Percentiles rank a stretch among this genome's conserved stretches.
phyloP scores from a whole-genome alignment of 2,888 invertebrate species.

The Caenorhabditis doughertyi region DNA sequence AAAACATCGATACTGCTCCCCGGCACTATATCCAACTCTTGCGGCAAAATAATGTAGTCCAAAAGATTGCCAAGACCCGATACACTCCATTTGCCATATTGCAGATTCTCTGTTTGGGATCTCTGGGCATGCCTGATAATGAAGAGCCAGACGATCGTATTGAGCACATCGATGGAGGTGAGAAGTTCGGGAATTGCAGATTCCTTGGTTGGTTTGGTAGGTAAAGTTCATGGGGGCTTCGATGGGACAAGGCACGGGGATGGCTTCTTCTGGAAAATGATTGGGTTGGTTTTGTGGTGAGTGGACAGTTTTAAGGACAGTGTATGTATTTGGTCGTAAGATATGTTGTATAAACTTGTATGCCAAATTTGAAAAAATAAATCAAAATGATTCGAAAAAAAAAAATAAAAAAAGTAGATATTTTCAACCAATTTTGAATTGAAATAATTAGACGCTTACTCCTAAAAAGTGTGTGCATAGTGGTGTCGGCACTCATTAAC shows the following conservation, averaged over 20 bases:
- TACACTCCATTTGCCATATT: conserved; percentile 71
- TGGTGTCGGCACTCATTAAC: conserved; percentile 65
- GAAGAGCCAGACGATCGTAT: conserved; percentile 65
- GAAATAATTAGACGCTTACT: too few relatives aligned
- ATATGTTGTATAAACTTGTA: too few relatives aligned
- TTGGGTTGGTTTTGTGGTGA: neutral
- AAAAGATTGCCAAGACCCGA: conserved; percentile 64
- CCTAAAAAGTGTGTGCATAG: conserved; percentile 70
- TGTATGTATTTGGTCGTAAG: too few relatives aligned
- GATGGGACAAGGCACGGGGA: conserved; percentile 64
- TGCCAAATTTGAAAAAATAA: neutral
- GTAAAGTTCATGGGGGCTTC: conserved; percentile 70
- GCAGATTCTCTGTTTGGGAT: conserved; percentile 67
- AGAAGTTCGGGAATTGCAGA: conserved; percentile 67
- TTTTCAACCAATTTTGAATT: too few relatives aligned
- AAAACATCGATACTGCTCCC: conserved; percentile 69
- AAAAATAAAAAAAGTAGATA: neutral
- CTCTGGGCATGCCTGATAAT: conserved; percentile 71
- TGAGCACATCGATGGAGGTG: conserved; percentile 69
- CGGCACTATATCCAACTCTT: conserved; percentile 58
- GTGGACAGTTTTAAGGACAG: too few relatives aligned
- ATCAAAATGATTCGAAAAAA: too few relatives aligned
- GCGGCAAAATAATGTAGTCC: conserved; percentile 67
- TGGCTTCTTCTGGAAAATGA: conserved; percentile 66
- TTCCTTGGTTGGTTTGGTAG: conserved; percentile 66